Base-by-base conservation (phyloP, 2,888 invertebrate species). In the Nemotelus pantherinus region DNA sequence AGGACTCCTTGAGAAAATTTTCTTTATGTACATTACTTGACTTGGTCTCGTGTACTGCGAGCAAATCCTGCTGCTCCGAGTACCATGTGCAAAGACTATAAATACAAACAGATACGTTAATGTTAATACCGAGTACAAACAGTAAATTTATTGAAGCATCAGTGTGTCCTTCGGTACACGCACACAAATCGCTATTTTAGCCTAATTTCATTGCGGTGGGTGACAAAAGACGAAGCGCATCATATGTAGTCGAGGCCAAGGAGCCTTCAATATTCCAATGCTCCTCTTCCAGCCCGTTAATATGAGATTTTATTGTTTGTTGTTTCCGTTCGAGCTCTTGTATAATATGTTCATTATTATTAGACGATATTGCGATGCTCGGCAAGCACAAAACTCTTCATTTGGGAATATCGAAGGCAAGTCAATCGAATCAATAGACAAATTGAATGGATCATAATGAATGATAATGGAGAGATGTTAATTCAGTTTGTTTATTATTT, bases 101-200 rank as follows among this genome's bases (percentile, higher is more conserved):
- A 25, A 25, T 25, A 25, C 25, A 25, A 25, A 25, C 25, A 25
- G 25, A 25, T 25, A 25, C 25, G 25, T 25, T 25, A 25, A 25
- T 25, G 25, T 25, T 25, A 25, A 63, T 25, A 41, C 43, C 3
- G 3, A 63, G 43, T 43, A 39, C 63, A 41, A 63, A 41, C 63
- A 25, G 25, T 25, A 63, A 63, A 63, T 63, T 63, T 63, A 63
- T 63, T 63, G n/a, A 41, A 63, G 41, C 63, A 63, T 41, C 43
- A 25, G 25, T 57, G 39, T 63, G 63, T 7, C 25, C 63, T 63
- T 63, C 43, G 41, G 3, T 57, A 57, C 63, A 63, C 63, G 63
- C 70, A 70, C 70, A 70, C 70, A 70, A 68, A 70, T 70, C 55
- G 53, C 44, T 41, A 70, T 53, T 70, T 70, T 50, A 70, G 70